Evolutionary conservation across 2,113 vertebrate species (phyloP).

Genomic region (Pterophyllum scalare): DNA sequence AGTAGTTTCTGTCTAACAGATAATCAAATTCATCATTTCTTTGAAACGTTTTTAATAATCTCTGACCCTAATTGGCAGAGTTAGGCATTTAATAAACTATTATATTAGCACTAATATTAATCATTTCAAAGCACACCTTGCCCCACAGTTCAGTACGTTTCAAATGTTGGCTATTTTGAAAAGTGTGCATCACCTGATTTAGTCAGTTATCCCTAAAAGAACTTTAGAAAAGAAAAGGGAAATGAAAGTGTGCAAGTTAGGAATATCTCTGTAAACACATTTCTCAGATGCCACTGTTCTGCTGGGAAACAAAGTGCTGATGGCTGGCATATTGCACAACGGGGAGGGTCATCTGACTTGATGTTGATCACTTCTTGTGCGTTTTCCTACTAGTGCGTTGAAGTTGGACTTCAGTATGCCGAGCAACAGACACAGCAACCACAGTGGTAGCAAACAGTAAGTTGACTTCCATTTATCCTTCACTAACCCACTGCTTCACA

Average conservation of each 20-base stretch:
- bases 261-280: background rate
- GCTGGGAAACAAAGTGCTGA: background rate
- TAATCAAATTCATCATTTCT: background rate
- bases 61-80: background rate
- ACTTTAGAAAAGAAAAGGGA: background rate
- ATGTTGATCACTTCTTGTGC: background rate
- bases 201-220: background rate
- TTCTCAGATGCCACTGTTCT: background rate
- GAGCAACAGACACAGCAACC: slow-evolving; percentile 73
- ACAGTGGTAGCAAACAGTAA: slow-evolving; percentile 83
- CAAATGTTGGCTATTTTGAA: background rate
- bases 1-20: background rate
- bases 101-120: background rate
- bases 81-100: background rate
- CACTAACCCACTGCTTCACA: background rate
- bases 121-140: background rate
- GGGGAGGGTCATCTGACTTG: background rate
- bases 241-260: background rate
- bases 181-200: background rate
- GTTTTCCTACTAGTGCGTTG: background rate
- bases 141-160: background rate
- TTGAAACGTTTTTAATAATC: too few species aligned
- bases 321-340: background rate
- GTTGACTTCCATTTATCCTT: slow-evolving; percentile 28
- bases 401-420: slow-evolving; percentile 76